Conservation (phyloP, 2,888 invertebrate genomes). For the Metopia argyrocephala region DNA sequence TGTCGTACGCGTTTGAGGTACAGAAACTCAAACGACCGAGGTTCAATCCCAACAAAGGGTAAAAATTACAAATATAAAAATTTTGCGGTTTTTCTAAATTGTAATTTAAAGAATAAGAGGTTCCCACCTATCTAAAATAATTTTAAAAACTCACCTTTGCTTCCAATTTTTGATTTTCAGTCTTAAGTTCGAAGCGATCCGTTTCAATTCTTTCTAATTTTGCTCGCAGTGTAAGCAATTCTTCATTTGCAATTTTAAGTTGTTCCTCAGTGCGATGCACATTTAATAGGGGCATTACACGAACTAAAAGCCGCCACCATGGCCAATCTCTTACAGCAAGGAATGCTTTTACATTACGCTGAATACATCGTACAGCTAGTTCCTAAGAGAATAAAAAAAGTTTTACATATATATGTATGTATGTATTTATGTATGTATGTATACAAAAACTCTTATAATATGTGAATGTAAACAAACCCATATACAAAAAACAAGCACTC, state of each 20-base stretch:
- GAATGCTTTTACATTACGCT: conserved; percentile 95
- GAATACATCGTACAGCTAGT: conserved; percentile 93
- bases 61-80: not conserved
- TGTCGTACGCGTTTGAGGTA: no score
- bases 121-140: not conserved
- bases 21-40: no score
- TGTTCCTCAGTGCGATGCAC: conserved; percentile 97
- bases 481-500: no score
- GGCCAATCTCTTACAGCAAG: conserved; percentile 96
- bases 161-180: conserved; percentile 93
- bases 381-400: conserved; percentile 80
- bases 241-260: conserved; percentile 89
- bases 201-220: conserved; percentile 93
- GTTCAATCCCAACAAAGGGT: no score
- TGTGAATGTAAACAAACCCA: not conserved
- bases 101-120: no score
- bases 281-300: conserved; percentile 93
- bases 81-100: not conserved
- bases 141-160: conserved; percentile 84
- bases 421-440: not conserved
- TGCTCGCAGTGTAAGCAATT: conserved; percentile 87
- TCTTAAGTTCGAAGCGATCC: conserved; percentile 90
- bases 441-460: not conserved
- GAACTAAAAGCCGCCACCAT: conserved; percentile 96
- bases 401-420: not conserved